A percentile compares a stretch with the other conserved stretches of the same genome.
Evolutionary conservation across 2,797 vertebrate genomes (phyloP).

Genomic region (Sarcoramphus papa): DNA sequence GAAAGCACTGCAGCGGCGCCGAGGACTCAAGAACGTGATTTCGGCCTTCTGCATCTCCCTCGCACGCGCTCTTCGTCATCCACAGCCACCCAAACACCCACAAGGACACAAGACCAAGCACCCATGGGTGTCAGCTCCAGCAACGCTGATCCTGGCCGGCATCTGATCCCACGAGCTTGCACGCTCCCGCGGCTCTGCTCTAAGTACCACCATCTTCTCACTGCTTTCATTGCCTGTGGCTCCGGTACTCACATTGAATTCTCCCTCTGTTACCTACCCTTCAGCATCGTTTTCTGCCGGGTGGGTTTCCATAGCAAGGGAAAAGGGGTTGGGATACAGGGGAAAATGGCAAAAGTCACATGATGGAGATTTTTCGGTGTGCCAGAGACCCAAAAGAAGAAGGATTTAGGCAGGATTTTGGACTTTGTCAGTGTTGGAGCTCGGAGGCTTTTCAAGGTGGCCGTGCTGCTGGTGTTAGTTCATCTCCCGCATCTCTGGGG

Average conservation of each 20-base stretch:
- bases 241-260: accelerated
- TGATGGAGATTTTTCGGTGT: accelerated
- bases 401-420: background rate
- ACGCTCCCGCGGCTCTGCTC: background rate
- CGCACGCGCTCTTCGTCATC: accelerated
- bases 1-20: background rate
- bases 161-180: background rate
- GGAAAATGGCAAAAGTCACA: background rate
- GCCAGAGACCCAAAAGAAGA: background rate
- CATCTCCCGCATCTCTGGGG: background rate
- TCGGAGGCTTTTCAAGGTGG: background rate
- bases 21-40: background rate
- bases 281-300: accelerated
- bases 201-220: background rate
- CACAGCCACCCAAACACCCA: background rate
- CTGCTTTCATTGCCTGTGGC: background rate
- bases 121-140: background rate
- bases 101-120: accelerated
- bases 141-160: background rate
- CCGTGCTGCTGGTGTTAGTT: background rate
- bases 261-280: background rate
- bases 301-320: background rate
- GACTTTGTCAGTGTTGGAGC: background rate
- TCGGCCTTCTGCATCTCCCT: background rate
- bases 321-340: accelerated